Percentiles rank a stretch among this genome's conserved stretches.
phyloP scores from a whole-genome alignment of 1,140 invertebrate species.

The Mycetomoellerius zeteki region DNA sequence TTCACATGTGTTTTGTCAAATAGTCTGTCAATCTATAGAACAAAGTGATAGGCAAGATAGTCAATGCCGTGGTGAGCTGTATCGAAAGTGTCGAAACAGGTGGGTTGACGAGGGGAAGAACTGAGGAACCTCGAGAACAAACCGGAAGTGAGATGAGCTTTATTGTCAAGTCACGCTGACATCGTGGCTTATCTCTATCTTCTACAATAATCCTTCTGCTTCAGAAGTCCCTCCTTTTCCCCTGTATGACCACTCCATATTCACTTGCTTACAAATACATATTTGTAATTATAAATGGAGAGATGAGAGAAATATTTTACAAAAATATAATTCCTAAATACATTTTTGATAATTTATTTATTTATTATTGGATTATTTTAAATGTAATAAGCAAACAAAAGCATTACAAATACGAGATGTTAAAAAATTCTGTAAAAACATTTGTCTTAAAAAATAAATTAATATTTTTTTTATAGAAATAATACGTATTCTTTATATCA shows the following conservation, averaged over 20 bases:
- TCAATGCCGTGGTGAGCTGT: conserved; percentile 47
- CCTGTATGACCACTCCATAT: conserved; percentile 14
- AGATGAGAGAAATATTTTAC: background rate
- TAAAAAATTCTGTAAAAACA: background rate
- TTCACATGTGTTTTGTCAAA: conserved; percentile 24
- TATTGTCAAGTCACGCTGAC: conserved; percentile 86
- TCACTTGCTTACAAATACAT: background rate
- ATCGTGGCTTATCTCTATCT: conserved; percentile 86
- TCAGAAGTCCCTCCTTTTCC: conserved; percentile 60
- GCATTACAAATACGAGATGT: background rate
- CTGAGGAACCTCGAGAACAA: conserved; percentile 59
- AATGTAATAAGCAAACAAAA: background rate
- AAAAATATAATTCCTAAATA: background rate
- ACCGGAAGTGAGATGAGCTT: conserved; percentile 83
- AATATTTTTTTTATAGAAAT: conserved; percentile 5
- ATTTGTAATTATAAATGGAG: background rate
- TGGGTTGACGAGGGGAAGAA: conserved; percentile 57
- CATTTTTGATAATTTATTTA: background rate
- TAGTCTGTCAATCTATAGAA: conserved; percentile 29
- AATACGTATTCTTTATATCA: background rate
- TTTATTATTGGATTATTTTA: background rate
- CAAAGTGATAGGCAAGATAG: conserved; percentile 64
- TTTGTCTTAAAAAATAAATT: background rate
- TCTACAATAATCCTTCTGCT: conserved; percentile 76
- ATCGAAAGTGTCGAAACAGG: conserved; percentile 52